Percentiles rank a stretch among this genome's conserved stretches.
phyloP scores from a whole-genome alignment of 30 jellyfish, hydroid and myxozoan species.

The Pseudorhiza aurosa region DNA sequence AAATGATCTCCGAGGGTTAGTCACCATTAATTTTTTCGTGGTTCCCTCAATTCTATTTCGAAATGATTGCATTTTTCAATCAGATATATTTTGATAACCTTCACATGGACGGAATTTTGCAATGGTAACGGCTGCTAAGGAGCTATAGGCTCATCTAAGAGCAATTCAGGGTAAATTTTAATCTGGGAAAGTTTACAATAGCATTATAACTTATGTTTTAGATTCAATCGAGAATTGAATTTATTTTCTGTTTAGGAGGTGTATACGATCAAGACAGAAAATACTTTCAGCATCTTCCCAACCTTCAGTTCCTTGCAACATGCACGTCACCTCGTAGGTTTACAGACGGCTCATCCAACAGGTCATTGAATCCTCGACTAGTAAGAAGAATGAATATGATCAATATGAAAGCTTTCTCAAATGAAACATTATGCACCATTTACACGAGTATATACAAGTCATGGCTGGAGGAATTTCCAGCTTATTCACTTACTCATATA shows the following conservation, averaged over 20 bases:
- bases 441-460: slow-evolving; percentile 64
- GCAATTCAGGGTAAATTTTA: too few species aligned
- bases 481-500: slow-evolving; percentile 50
- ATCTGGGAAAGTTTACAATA: too few species aligned
- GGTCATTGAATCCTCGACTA: slow-evolving; percentile 27
- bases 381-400: slow-evolving; percentile 49
- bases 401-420: slow-evolving; percentile 13
- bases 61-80: too few species aligned
- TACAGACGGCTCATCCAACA: neutral
- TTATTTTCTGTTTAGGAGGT: slow-evolving; percentile 57
- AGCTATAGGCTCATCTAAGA: too few species aligned
- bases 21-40: too few species aligned
- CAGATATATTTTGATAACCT: too few species aligned
- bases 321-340: slow-evolving; percentile 29
- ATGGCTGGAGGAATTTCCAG: slow-evolving; percentile 83
- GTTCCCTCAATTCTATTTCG: too few species aligned
- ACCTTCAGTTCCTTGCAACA: slow-evolving; percentile 68
- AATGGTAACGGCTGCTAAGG: too few species aligned
- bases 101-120: too few species aligned
- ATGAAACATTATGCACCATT: slow-evolving; percentile 45
- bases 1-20: slow-evolving; percentile 74
- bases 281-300: slow-evolving; percentile 74
- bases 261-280: slow-evolving; percentile 61
- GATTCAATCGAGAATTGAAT: too few species aligned
- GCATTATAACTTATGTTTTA: too few species aligned